Percentiles rank a stretch among this genome's conserved stretches.
These are phyloP conservation scores for Erebia aethiops DNA, from an alignment of 2,888 invertebrate species.

Conservation along the genomic window DNA sequence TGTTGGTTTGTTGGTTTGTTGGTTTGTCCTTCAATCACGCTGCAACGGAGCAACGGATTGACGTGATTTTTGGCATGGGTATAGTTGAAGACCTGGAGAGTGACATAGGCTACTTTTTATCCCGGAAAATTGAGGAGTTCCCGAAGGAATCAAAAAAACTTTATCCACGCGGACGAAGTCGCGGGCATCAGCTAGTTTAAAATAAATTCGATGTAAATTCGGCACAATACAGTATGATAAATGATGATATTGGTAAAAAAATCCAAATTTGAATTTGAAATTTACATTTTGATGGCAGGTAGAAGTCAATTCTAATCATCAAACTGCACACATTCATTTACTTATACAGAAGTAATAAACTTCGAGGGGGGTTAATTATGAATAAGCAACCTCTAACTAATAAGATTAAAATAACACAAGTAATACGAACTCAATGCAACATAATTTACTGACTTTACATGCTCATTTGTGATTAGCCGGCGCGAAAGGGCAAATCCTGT, in stretches of 20 bases:
- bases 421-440: conserved; percentile 78
- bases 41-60: no score
- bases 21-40: no score
- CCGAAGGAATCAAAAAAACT: no score
- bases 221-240: conserved; percentile 35
- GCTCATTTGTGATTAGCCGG: conserved; percentile 83
- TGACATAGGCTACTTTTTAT: no score
- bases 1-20: no score
- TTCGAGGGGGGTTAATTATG: conserved; percentile 81
- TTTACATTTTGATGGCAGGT: conserved; percentile 33
- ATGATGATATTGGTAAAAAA: conserved; percentile 37
- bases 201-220: conserved; percentile 32
- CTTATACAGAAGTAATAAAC: conserved; percentile 80
- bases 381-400: conserved; percentile 72
- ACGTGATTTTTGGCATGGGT: no score
- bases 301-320: conserved; percentile 58
- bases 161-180: no score
- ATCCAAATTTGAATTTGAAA: conserved; percentile 29
- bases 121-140: no score
- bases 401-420: conserved; percentile 71
- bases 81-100: no score
- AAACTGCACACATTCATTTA: conserved; percentile 64
- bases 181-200: no score
- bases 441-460: conserved; percentile 82
- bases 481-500: conserved; percentile 83